Conservation (phyloP, 2,888 invertebrate genomes). For the Cephus sareptanus region DNA sequence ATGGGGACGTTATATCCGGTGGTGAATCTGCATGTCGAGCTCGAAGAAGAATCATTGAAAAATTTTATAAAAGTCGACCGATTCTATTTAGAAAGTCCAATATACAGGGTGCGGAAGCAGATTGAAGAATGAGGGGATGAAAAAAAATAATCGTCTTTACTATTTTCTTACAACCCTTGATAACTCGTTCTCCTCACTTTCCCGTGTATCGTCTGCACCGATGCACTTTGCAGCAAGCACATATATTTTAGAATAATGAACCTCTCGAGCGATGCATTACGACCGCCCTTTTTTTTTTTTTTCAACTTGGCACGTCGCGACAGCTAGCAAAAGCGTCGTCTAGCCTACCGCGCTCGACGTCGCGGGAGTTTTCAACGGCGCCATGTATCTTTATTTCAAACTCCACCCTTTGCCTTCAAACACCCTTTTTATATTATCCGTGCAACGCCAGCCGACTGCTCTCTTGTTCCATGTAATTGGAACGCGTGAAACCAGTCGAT, state of each 20-base stretch:
- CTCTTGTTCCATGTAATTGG: not conserved
- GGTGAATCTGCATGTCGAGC: not conserved
- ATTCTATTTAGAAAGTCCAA: not conserved
- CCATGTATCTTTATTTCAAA: slow-evolving; percentile 18
- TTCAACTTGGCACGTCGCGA: not conserved
- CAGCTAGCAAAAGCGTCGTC: not conserved
- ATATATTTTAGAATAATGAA: not conserved
- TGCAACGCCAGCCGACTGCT: not conserved
- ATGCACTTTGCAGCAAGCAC: not conserved
- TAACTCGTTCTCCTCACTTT: not conserved
- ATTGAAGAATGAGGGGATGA: not conserved
- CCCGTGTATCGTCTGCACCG: not conserved
- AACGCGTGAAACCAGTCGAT: not conserved
- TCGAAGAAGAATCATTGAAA: not conserved
- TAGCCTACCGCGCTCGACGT: not conserved
- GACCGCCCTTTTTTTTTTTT: not conserved
- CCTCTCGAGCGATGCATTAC: not conserved
- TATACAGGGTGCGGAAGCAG: not conserved
- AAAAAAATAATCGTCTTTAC: not conserved
- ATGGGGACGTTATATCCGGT: not conserved
- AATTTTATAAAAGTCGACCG: not conserved
- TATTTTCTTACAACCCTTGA: not conserved
- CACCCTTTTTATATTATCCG: slow-evolving; percentile 11
- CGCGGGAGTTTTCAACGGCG: not conserved
- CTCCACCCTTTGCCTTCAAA: slow-evolving; percentile 15